Conservation (phyloP, 2,797 vertebrate species). For the Rhinogobio ventralis region DNA sequence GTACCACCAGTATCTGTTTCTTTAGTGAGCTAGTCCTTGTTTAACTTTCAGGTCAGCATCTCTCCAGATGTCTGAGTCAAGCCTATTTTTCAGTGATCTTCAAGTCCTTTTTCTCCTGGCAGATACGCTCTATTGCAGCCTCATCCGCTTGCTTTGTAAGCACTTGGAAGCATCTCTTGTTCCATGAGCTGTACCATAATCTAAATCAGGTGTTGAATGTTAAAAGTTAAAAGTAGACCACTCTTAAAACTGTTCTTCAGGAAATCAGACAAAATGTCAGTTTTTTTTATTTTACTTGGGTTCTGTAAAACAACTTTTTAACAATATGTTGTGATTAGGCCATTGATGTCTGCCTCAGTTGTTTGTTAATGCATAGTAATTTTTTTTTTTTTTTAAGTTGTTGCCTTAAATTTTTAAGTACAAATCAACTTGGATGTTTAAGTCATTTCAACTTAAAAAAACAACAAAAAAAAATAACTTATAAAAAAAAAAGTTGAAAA, state of each 20-base stretch:
- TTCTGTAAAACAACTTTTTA: not conserved
- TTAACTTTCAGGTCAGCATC: slow-evolving; percentile 17
- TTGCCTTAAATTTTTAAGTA: too few species aligned
- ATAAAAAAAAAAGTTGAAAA: too few species aligned
- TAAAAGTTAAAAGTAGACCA: not conserved
- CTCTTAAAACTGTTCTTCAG: not conserved
- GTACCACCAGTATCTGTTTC: not conserved
- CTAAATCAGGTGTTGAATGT: slow-evolving; percentile 16
- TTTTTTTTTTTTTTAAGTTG: not conserved
- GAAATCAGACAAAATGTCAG: not conserved
- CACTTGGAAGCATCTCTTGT: slow-evolving; percentile 20
- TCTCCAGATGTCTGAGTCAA: slow-evolving; percentile 20
- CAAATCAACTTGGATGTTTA: too few species aligned
- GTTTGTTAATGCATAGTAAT: not conserved
- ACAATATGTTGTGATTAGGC: not conserved
- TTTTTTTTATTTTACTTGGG: not conserved
- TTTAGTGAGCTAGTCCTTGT: not conserved
- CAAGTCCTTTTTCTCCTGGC: slow-evolving; percentile 13
- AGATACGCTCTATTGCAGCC: slow-evolving; percentile 28
- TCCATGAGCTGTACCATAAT: slow-evolving; percentile 24
- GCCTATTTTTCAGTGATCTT: slow-evolving; percentile 31
- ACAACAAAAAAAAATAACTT: too few species aligned
- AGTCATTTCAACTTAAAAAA: too few species aligned
- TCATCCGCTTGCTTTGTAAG: slow-evolving; percentile 28
- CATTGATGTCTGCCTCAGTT: not conserved